phyloP scores from a whole-genome alignment of 2,888 invertebrate genomes.

The Girardia tigrina region DNA sequence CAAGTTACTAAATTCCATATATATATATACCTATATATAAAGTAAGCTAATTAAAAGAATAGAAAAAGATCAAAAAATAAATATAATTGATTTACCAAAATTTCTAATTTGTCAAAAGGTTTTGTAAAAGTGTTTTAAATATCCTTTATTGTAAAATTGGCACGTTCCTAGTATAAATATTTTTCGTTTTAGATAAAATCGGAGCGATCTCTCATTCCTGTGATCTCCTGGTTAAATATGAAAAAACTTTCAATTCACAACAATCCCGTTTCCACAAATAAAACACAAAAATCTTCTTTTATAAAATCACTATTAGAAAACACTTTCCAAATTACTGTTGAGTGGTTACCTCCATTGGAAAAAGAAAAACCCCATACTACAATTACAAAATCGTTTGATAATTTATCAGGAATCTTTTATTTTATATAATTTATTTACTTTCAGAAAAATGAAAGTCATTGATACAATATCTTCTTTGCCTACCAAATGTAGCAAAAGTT shows the following conservation, averaged over 20 bases:
- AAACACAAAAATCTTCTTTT: neutral
- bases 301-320: constrained; percentile 1
- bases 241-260: neutral
- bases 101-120: too few relatives aligned
- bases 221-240: neutral
- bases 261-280: neutral
- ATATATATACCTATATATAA: too few relatives aligned
- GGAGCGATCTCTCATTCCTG: neutral
- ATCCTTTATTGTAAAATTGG: too few relatives aligned
- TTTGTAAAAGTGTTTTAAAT: too few relatives aligned
- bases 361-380: constrained; percentile 4
- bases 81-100: too few relatives aligned
- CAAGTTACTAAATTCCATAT: too few relatives aligned
- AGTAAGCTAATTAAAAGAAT: too few relatives aligned
- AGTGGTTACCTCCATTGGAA: constrained; percentile 12
- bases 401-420: neutral
- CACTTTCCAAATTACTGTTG: neutral
- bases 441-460: neutral
- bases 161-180: too few relatives aligned
- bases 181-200: neutral
- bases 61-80: too few relatives aligned
- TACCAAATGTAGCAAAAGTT: neutral
- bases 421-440: neutral
- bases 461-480: neutral
- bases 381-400: neutral